Conservation (phyloP, 1,140 invertebrate genomes). For the Lepeophtheirus salmonis region DNA sequence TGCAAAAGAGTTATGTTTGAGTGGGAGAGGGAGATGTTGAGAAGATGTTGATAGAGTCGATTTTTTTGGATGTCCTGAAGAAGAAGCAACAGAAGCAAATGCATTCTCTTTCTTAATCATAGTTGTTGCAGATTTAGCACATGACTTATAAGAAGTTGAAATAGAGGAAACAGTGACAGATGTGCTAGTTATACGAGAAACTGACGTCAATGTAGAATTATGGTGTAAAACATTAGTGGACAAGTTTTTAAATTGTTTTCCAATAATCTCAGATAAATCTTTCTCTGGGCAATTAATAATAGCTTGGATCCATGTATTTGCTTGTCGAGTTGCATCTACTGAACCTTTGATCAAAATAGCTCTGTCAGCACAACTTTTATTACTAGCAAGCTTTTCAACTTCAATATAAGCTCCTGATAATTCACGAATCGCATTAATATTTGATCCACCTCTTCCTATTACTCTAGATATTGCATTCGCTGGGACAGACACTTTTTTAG, state of each 20-base stretch:
- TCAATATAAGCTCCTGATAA: slow-evolving; percentile 90
- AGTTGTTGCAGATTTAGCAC: background rate
- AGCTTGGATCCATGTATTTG: slow-evolving; percentile 35
- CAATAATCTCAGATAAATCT: slow-evolving; percentile 31
- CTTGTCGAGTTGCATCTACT: slow-evolving; percentile 32
- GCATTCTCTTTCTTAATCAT: too few relatives aligned
- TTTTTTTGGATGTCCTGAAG: too few relatives aligned
- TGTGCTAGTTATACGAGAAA: background rate
- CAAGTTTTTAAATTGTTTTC: slow-evolving; percentile 22
- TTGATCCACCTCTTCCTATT: slow-evolving; percentile 82
- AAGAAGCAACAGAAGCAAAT: too few relatives aligned
- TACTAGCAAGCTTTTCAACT: slow-evolving; percentile 90
- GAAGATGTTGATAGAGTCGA: too few relatives aligned
- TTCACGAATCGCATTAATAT: slow-evolving; percentile 87
- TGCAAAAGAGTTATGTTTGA: too few relatives aligned
- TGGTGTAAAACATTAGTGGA: background rate
- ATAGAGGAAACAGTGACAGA: background rate
- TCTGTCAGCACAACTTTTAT: slow-evolving; percentile 71
- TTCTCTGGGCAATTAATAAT: slow-evolving; percentile 33
- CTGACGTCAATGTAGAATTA: background rate
- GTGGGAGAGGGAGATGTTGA: too few relatives aligned
- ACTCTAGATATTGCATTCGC: slow-evolving; percentile 82
- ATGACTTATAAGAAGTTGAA: background rate
- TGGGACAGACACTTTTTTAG: slow-evolving; percentile 75
- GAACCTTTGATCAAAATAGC: slow-evolving; percentile 72